Evolutionary conservation across 2,113 vertebrate species (phyloP), one percentile per base, ranked within the genome.

Genomic region (Clarias gariepinus): DNA sequence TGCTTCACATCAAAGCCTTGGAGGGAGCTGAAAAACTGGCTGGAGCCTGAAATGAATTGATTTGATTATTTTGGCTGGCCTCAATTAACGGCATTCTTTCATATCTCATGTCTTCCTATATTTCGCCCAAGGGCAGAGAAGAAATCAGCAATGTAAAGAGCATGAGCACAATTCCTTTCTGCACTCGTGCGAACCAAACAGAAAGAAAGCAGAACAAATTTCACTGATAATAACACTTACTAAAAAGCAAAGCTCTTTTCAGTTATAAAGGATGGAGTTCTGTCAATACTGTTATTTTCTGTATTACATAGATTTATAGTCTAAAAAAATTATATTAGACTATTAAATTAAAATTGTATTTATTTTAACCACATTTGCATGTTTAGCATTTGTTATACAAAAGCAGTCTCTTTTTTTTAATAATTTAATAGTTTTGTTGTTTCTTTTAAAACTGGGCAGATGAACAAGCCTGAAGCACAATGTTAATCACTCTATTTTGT

Each of bases 31-130:
- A 21, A 63, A 71, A 74, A 87, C 82, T 86, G 77, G 58, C 86
- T n/a, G 74, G 4, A 1, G 81, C 19, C 28, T 76, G 23, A 87
- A 85, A 86, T 82, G 81, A 85, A 90, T 61, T 71, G 68, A 86
- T 88, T 77, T 81, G 87, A 90, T 90, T 80, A 88, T 89, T 86
- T 79, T 82, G 64, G 64, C 81, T 21, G 76, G 58, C 28, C 28
- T 23, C 52, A 76, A 84, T 89, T 87, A 89, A 81, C 57, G 84
- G 66, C 41, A 58, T 89, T 89, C 86, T 86, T 86, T 89, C 88
- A 86, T 18, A 71, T 64, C 28, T 60, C 15, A 28, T 77, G 58
- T 82, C 81, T 55, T 25, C 52, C 77, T 58, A 82, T 73, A 60
- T 82, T 85, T 76, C 25, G 81, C 86, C 86, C 47, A 53, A 86